These are phyloP conservation scores for Drosophila triauraria DNA, from an alignment of 1,140 invertebrate genomes.

Conservation along the genomic window DNA sequence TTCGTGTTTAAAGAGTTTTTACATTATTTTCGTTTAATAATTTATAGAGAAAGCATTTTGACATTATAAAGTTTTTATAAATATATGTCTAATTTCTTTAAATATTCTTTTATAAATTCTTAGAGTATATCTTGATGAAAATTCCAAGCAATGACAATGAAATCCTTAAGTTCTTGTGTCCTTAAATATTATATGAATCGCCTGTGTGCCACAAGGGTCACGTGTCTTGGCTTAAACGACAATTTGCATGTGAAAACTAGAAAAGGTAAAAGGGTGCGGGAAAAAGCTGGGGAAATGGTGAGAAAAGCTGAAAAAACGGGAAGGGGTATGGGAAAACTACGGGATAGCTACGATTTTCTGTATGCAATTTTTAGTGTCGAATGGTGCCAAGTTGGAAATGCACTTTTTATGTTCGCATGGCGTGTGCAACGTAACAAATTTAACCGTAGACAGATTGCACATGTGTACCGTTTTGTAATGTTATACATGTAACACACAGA, in stretches of 20 bases:
- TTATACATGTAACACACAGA: slow-evolving; percentile 34
- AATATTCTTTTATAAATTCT: not conserved
- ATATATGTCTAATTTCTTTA: not conserved
- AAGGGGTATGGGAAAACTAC: not conserved
- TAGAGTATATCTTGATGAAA: too few relatives aligned
- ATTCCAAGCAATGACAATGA: too few relatives aligned
- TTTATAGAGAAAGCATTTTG: not conserved
- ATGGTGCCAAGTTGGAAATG: slow-evolving; percentile 67
- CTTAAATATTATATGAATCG: slow-evolving; percentile 41
- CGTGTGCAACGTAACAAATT: slow-evolving; percentile 64
- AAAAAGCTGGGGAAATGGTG: not conserved
- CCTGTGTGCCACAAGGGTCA: slow-evolving; percentile 37
- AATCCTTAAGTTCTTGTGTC: not conserved
- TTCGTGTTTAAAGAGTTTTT: not conserved
- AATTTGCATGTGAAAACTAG: slow-evolving; percentile 49
- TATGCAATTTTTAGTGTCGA: slow-evolving; percentile 50
- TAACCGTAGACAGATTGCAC: slow-evolving; percentile 62
- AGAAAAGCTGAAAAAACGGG: not conserved
- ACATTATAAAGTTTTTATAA: not conserved
- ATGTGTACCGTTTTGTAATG: slow-evolving; percentile 67
- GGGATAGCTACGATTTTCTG: slow-evolving; percentile 13
- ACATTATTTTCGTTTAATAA: not conserved
- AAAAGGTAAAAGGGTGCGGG: not conserved
- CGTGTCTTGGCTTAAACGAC: slow-evolving; percentile 57
- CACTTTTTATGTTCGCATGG: slow-evolving; percentile 64